A percentile compares a stretch with the other conserved stretches of the same genome.
These are phyloP conservation scores for Tamandua tetradactyla DNA, from an alignment of 2,797 vertebrate species.

Conservation along the genomic window DNA sequence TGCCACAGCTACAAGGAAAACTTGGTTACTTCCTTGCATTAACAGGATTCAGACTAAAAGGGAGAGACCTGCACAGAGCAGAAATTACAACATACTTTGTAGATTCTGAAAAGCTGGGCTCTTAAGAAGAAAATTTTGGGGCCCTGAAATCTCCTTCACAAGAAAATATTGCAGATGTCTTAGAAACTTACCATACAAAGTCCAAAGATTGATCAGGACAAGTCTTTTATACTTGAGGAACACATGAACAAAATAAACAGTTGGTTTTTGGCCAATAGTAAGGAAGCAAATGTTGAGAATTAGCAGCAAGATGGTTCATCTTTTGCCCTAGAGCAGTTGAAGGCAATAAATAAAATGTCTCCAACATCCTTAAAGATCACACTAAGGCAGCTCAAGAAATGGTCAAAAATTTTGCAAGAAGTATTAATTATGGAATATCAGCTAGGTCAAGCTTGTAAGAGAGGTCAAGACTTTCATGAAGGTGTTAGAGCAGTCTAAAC, in stretches of 20 bases:
- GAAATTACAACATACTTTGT: conserved; percentile 97
- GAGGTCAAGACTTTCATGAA: too few species aligned
- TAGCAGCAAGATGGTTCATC: conserved; percentile 89
- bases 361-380: conserved; percentile 96
- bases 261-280: conserved; percentile 87
- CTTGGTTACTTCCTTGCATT: conserved; percentile 93
- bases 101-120: conserved; percentile 90
- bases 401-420: conserved; percentile 91
- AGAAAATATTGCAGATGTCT: conserved; percentile 87
- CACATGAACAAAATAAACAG: conserved; percentile 91
- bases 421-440: conserved; percentile 97
- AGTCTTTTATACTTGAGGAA: conserved; percentile 86
- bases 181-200: conserved; percentile 91
- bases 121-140: conserved; percentile 92
- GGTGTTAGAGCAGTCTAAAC: conserved; percentile 92
- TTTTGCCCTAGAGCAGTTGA: conserved; percentile 89
- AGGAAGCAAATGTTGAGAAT: conserved; percentile 91
- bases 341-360: conserved; percentile 94
- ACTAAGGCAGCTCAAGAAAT: conserved; percentile 89
- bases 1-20: conserved; percentile 93
- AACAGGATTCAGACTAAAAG: conserved; percentile 95
- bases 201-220: conserved; percentile 85
- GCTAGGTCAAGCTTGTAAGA: conserved; percentile 93
- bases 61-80: conserved; percentile 92
- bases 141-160: conserved; percentile 90